These are phyloP conservation scores for Temnothorax rugatulus DNA, from an alignment of 2,888 invertebrate genomes.

Conservation along the genomic window DNA sequence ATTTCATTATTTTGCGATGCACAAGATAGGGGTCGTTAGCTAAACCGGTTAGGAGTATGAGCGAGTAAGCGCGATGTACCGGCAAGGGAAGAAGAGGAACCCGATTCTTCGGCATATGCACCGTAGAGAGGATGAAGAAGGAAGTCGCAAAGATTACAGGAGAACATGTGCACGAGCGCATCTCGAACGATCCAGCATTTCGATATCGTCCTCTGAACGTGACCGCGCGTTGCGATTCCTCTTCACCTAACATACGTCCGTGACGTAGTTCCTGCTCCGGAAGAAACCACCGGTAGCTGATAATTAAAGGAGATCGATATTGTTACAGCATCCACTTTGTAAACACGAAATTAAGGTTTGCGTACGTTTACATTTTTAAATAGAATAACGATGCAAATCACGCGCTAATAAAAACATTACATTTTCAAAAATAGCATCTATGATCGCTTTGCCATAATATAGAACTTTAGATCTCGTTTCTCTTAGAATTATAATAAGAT, in stretches of 20 bases:
- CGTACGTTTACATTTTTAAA: neutral
- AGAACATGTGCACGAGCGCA: constrained; percentile 74
- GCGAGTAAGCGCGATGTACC: constrained; percentile 65
- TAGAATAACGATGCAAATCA: neutral
- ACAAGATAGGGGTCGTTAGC: constrained; percentile 80
- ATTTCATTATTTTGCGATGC: constrained; percentile 83
- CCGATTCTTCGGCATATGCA: constrained; percentile 49
- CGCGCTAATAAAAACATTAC: neutral
- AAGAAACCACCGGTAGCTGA: constrained; percentile 10
- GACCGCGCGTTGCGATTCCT: constrained; percentile 61
- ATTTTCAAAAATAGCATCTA: neutral
- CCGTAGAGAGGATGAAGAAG: constrained; percentile 57
- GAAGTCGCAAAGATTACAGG: constrained; percentile 72
- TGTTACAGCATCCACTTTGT: neutral
- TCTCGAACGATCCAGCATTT: constrained; percentile 74
- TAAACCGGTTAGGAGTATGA: constrained; percentile 67
- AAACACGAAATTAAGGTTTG: neutral
- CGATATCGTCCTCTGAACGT: constrained; percentile 75
- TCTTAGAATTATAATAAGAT: neutral
- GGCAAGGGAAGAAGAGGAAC: constrained; percentile 54
- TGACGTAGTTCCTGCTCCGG: constrained; percentile 23
- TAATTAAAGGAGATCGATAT: constrained; percentile 34
- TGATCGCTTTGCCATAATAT: neutral
- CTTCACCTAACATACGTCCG: neutral
- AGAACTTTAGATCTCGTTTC: neutral